These are phyloP conservation scores for Mya arenaria DNA, from an alignment of 1,140 invertebrate genomes.

Conservation along the genomic window DNA sequence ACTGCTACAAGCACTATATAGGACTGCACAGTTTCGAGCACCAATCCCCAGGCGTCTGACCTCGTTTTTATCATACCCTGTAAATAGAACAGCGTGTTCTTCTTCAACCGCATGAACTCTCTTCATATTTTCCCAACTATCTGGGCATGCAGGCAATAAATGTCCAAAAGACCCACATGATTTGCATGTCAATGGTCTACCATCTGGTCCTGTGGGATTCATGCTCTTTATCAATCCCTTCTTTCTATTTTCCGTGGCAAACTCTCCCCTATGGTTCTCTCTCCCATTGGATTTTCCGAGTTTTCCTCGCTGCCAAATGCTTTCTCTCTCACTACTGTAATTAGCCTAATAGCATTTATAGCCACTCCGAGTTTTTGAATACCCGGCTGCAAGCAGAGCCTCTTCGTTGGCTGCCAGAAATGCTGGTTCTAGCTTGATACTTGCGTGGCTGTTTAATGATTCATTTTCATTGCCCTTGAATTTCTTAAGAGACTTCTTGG, in stretches of 20 bases:
- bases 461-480: constrained; percentile 24
- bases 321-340: constrained; percentile 15
- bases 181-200: constrained; percentile 20
- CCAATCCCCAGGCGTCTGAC: constrained; percentile 29
- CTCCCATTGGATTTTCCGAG: constrained; percentile 15
- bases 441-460: neutral
- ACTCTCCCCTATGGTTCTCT: constrained; percentile 4
- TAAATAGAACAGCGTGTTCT: constrained; percentile 49
- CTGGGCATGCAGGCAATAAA: constrained; percentile 20
- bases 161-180: constrained; percentile 39
- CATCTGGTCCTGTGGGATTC: too few species aligned
- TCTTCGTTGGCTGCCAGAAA: constrained; percentile 61
- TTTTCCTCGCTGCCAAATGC: constrained; percentile 14
- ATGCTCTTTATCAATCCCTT: too few species aligned
- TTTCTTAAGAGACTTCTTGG: constrained; percentile 60
- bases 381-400: constrained; percentile 44
- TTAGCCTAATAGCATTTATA: too few species aligned
- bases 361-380: constrained; percentile 27
- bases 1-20: constrained; percentile 56
- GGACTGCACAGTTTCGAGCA: constrained; percentile 55
- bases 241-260: neutral
- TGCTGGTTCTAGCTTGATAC: constrained; percentile 54
- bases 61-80: constrained; percentile 36
- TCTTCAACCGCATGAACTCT: constrained; percentile 42
- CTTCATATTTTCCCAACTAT: constrained; percentile 45